phyloP scores from a whole-genome alignment of 2,888 invertebrate species.

The Rhabditoides inermis region DNA sequence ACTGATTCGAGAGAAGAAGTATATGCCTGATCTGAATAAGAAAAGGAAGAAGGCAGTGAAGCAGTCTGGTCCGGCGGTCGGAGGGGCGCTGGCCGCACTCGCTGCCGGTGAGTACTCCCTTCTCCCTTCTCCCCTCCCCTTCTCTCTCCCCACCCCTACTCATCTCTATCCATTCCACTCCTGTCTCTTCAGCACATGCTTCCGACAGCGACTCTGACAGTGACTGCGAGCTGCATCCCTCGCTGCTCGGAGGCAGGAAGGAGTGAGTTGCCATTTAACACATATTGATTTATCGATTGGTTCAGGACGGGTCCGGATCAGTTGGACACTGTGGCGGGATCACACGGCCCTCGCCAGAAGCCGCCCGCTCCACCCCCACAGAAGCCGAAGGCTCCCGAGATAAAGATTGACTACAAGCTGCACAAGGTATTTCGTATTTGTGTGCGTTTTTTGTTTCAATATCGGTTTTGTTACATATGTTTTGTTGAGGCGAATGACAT shows the following conservation, averaged over 20 bases:
- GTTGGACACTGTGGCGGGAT: slow-evolving; percentile 3
- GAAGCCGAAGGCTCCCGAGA: background rate
- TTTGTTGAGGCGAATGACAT: slow-evolving; percentile 31
- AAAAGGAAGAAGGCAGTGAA: slow-evolving; percentile 5
- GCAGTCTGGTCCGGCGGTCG: slow-evolving; percentile 14
- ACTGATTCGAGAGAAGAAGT: slow-evolving; percentile 54
- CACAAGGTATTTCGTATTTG: slow-evolving; percentile 6
- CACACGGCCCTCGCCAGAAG: slow-evolving; percentile 9
- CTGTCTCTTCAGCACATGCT: slow-evolving; percentile 1
- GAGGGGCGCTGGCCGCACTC: slow-evolving; percentile 17
- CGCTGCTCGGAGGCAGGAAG: slow-evolving; percentile 15
- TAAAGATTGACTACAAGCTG: slow-evolving; percentile 5
- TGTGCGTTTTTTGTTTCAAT: background rate
- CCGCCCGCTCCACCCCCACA: background rate
- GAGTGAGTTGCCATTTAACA: slow-evolving; percentile 14
- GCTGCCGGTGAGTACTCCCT: slow-evolving; percentile 5
- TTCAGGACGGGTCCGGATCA: slow-evolving; percentile 18
- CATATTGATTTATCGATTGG: no score
- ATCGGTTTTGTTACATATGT: background rate
- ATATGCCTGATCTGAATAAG: slow-evolving; percentile 39
- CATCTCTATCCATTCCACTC: no score
- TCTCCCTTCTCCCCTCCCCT: no score
- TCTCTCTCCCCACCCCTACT: no score
- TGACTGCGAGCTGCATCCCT: slow-evolving; percentile 34
- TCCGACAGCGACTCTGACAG: slow-evolving; percentile 25